Conservation (phyloP, 2,113 vertebrate genomes). For the Salvator merianae region DNA sequence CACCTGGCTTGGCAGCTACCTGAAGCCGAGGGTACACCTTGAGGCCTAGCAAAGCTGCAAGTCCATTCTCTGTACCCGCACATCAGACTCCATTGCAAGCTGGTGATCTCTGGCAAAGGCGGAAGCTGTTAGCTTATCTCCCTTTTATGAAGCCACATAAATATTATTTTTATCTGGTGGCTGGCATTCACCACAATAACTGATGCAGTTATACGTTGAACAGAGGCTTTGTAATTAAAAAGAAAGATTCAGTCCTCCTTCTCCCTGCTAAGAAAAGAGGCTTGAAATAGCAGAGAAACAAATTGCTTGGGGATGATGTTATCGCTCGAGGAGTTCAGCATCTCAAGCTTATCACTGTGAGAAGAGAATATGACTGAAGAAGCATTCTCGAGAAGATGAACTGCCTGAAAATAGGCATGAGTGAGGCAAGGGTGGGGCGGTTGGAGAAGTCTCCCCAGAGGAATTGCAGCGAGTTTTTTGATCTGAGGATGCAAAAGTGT, state of each 20-base stretch:
- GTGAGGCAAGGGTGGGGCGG: not conserved
- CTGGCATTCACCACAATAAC: not conserved
- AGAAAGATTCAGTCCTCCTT: not conserved
- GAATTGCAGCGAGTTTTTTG: too few species aligned
- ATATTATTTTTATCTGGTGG: not conserved
- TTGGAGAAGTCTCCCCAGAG: too few species aligned
- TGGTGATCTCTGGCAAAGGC: not conserved
- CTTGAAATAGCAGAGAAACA: conserved; percentile 57
- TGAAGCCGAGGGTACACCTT: too few species aligned
- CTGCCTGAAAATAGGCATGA: conserved; percentile 35
- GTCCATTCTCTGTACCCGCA: not conserved
- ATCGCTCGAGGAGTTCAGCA: conserved; percentile 45
- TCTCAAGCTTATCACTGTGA: conserved; percentile 43
- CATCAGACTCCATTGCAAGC: not conserved
- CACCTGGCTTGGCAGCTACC: too few species aligned
- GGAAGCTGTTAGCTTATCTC: not conserved
- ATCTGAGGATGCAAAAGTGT: too few species aligned
- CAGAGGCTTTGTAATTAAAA: conserved; percentile 59
- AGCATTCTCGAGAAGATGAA: conserved; percentile 47
- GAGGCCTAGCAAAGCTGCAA: too few species aligned
- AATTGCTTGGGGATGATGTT: conserved; percentile 42
- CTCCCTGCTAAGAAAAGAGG: conserved; percentile 5
- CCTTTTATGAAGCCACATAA: not conserved
- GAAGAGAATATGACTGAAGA: conserved; percentile 52
- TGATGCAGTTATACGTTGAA: not conserved